Base-by-base conservation (phyloP, 2,888 invertebrate species). In the Campoplex nolae region DNA sequence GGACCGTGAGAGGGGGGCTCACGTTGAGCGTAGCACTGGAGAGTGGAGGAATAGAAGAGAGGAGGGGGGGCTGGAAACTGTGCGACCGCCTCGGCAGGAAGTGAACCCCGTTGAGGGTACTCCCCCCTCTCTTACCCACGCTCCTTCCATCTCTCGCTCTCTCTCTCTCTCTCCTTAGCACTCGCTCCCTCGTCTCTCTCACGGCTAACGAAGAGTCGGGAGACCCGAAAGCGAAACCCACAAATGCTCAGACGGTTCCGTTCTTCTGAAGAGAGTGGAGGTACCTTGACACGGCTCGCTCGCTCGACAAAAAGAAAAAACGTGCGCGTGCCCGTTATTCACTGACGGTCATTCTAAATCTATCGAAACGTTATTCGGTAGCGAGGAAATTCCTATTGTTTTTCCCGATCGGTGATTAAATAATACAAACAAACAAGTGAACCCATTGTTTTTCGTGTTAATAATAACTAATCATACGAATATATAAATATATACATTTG, bases 221-320 rank as follows among this genome's bases (percentile, higher is more conserved):
- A 90, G 90, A 91, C 89, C 88, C 35, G 28, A 83, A 90, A 92
- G 90, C 90, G 84, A 89, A 90, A 89, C 89, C 90, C 83, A 91
- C 91, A 90, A 90, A 90, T 90, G 90, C 87, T 93, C 93, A 93
- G 92, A 93, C 91, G 90, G 92, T 92, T 92, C 88, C 91, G 92
- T 91, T 90, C 93, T 91, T 91, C 88, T 91, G 92, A 90, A 80
- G 91, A 90, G 93, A 92, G 91, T 91, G 91, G 95, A 95, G 95
- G 95, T 93, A 89, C 90, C 95, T 88, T 89, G 86, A 86, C 88
- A 84, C 89, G 93, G 82, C 79, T 76, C 94, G 93, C 95, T 95
- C 95, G 94, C 93, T 93, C 38, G 51, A 45, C 38, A 51, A 65
- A 38, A 67, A 58, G 56, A 86, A 58, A 68, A 74, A 90, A 90